Conservation (phyloP, 1,140 invertebrate species). For the Trissolcus basalis region DNA sequence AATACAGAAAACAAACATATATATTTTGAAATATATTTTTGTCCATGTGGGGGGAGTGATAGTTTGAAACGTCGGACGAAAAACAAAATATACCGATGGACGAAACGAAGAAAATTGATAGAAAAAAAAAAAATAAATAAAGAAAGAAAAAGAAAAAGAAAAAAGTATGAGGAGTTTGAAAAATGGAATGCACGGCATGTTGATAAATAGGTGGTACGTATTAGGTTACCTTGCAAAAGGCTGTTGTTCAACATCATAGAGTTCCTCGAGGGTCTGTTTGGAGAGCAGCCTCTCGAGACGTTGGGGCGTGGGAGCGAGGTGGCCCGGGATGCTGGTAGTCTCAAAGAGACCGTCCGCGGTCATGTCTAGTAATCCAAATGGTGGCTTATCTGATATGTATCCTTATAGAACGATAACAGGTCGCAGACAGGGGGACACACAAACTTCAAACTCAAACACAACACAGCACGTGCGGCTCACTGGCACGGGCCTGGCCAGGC, state of each 20-base stretch:
- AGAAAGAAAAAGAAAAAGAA: too few relatives aligned
- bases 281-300: slow-evolving; percentile 75
- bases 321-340: slow-evolving; percentile 74
- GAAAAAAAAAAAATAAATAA: too few relatives aligned
- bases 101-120: too few relatives aligned
- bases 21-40: too few relatives aligned
- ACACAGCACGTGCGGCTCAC: slow-evolving; percentile 6
- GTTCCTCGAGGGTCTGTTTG: slow-evolving; percentile 75
- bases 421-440: neutral
- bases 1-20: too few relatives aligned
- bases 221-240: slow-evolving; percentile 77
- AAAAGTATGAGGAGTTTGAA: too few relatives aligned
- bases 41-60: too few relatives aligned
- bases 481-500: slow-evolving; percentile 3
- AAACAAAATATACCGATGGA: too few relatives aligned
- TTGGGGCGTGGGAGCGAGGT: slow-evolving; percentile 75
- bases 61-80: too few relatives aligned
- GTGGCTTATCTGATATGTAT: neutral
- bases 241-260: slow-evolving; percentile 77
- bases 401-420: neutral
- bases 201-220: too few relatives aligned
- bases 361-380: slow-evolving; percentile 59
- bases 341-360: slow-evolving; percentile 73
- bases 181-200: too few relatives aligned
- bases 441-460: slow-evolving; percentile 19